A percentile compares a stretch with the other conserved stretches of the same genome.
These are phyloP conservation scores for Philonicus albiceps DNA, from an alignment of 2,888 invertebrate species.

Conservation along the genomic window DNA sequence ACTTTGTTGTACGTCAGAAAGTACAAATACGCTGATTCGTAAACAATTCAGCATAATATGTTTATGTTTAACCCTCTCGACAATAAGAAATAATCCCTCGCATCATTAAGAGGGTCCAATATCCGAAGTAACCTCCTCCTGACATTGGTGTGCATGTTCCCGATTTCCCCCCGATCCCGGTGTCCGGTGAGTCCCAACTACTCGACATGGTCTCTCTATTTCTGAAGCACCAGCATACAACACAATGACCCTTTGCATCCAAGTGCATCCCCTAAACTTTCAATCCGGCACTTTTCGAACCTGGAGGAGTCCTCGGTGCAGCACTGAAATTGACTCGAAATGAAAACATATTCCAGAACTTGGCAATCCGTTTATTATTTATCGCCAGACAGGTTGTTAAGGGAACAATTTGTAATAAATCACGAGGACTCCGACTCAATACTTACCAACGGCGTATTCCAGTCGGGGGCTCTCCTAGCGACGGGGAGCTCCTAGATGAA, in stretches of 20 bases:
- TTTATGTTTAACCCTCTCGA: not conserved
- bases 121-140: not conserved
- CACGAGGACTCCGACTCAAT: slow-evolving; percentile 16
- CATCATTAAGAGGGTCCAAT: not conserved
- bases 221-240: not conserved
- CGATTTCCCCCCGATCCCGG: not conserved
- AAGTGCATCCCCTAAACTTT: not conserved
- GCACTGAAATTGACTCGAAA: slow-evolving; percentile 13
- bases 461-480: not conserved
- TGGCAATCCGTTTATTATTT: slow-evolving; percentile 20
- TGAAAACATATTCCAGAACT: slow-evolving; percentile 22
- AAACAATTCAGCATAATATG: not conserved
- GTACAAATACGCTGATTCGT: not conserved
- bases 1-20: not conserved
- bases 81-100: not conserved
- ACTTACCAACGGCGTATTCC: not conserved
- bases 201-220: not conserved
- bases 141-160: not conserved
- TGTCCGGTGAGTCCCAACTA: not conserved
- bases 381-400: slow-evolving; percentile 1
- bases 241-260: not conserved
- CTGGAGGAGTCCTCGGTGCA: not conserved
- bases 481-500: not conserved
- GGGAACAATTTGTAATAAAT: slow-evolving; percentile 32
- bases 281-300: not conserved